These are phyloP conservation scores for Neelides folsomi DNA, from an alignment of 2,888 invertebrate species.

Conservation along the genomic window DNA sequence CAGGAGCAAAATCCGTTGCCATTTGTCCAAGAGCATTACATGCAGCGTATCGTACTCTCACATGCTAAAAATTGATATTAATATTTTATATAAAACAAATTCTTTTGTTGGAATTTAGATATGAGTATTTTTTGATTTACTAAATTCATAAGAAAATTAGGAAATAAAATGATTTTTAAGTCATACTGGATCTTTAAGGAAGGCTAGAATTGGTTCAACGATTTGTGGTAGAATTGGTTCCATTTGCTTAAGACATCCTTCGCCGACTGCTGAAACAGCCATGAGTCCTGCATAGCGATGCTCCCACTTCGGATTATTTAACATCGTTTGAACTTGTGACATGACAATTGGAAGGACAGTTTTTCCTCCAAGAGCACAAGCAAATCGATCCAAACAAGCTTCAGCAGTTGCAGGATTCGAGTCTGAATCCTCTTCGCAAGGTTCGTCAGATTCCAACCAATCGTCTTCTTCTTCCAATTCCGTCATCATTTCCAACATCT, in stretches of 20 bases:
- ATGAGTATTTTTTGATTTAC: too few relatives aligned
- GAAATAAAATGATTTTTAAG: not conserved
- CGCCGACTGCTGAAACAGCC: constrained; percentile 96
- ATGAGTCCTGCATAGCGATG: constrained; percentile 93
- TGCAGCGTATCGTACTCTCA: constrained; percentile 86
- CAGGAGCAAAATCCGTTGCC: constrained; percentile 95
- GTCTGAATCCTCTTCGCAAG: constrained; percentile 65
- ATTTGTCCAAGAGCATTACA: constrained; percentile 98
- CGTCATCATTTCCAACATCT: constrained; percentile 86
- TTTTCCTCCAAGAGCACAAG: constrained; percentile 92
- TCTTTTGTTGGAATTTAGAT: too few relatives aligned
- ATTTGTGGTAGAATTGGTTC: constrained; percentile 84
- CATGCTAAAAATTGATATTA: constrained; percentile 52
- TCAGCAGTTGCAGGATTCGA: constrained; percentile 92
- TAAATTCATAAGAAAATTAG: too few relatives aligned
- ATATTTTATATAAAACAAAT: too few relatives aligned
- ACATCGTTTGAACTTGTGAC: constrained; percentile 71
- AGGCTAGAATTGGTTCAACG: constrained; percentile 76
- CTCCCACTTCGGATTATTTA: constrained; percentile 68
- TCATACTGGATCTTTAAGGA: constrained; percentile 66
- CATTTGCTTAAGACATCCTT: constrained; percentile 98
- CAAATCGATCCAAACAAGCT: constrained; percentile 86
- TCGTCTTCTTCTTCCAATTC: constrained; percentile 80
- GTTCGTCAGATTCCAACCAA: constrained; percentile 53
- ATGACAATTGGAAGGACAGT: constrained; percentile 81